Conservation (phyloP, 1,140 invertebrate genomes). For the Xylocopa sonorina region DNA sequence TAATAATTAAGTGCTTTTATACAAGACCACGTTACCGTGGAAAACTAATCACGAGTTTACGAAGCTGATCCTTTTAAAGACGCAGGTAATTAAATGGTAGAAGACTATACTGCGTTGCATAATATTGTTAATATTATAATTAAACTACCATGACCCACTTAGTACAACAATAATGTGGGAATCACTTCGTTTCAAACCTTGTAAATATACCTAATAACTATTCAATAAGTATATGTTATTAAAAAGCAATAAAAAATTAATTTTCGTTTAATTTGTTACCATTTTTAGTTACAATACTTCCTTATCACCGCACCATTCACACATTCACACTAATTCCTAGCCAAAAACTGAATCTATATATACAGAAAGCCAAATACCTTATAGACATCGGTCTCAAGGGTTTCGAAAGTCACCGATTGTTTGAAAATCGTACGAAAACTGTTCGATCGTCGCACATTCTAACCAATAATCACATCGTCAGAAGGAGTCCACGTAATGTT, state of each 20-base stretch:
- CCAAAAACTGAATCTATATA: not conserved
- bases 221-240: not conserved
- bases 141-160: not conserved
- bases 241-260: not conserved
- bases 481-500: not conserved
- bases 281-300: not conserved
- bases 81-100: not conserved
- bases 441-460: not conserved
- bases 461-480: not conserved
- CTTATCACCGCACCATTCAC: not conserved
- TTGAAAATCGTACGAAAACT: not conserved
- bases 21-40: not conserved
- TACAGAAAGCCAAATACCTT: conserved; percentile 12
- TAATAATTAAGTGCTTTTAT: not conserved
- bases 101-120: not conserved
- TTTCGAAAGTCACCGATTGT: not conserved
- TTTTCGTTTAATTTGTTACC: not conserved
- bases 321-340: not conserved
- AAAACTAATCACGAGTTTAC: conserved; percentile 12
- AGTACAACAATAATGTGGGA: not conserved
- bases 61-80: not conserved
- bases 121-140: not conserved
- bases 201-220: not conserved
- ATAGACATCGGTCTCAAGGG: not conserved
- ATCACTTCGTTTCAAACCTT: not conserved